Evolutionary conservation across 2,888 invertebrate species (phyloP).

Genomic region (Leptopilina drosophilae): DNA sequence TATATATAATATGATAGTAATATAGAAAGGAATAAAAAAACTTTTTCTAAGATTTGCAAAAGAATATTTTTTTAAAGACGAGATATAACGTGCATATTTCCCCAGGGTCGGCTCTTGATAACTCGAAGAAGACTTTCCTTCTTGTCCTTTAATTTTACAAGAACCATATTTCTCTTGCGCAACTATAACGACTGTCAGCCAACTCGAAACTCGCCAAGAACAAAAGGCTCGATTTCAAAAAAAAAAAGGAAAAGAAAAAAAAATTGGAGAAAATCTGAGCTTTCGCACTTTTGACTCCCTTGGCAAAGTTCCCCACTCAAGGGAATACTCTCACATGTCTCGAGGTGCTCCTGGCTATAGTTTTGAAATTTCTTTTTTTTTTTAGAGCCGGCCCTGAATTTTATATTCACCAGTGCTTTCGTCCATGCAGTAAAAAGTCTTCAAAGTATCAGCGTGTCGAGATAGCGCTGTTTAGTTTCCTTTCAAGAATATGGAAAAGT

Average conservation of each 20-base stretch:
- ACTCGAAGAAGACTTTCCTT: constrained; percentile 11
- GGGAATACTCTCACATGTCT: constrained; percentile 12
- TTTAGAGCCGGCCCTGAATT: constrained; percentile 36
- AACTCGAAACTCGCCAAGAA: constrained; percentile 20
- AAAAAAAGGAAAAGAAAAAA: neutral
- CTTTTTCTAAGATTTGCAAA: constrained; percentile 10
- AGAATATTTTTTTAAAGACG: constrained; percentile 24
- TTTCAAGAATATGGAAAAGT: constrained; percentile 52
- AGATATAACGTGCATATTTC: constrained; percentile 40
- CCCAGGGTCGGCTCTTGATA: constrained; percentile 35
- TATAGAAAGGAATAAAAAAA: neutral
- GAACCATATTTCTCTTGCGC: constrained; percentile 3
- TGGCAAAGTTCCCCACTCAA: constrained; percentile 10
- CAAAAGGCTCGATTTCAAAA: constrained; percentile 33
- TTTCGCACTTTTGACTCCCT: constrained; percentile 24
- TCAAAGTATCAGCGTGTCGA: constrained; percentile 54
- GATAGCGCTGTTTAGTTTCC: constrained; percentile 29
- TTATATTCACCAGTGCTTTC: constrained; percentile 49
- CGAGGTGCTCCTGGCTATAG: constrained; percentile 10
- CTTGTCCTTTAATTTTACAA: constrained; percentile 27
- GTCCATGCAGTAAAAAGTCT: constrained; percentile 49
- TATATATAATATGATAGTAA: neutral
- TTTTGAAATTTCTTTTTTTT: neutral
- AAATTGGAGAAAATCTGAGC: neutral
- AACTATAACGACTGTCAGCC: neutral